phyloP scores from a whole-genome alignment of 2,888 invertebrate species.

The Clunio marinus region DNA sequence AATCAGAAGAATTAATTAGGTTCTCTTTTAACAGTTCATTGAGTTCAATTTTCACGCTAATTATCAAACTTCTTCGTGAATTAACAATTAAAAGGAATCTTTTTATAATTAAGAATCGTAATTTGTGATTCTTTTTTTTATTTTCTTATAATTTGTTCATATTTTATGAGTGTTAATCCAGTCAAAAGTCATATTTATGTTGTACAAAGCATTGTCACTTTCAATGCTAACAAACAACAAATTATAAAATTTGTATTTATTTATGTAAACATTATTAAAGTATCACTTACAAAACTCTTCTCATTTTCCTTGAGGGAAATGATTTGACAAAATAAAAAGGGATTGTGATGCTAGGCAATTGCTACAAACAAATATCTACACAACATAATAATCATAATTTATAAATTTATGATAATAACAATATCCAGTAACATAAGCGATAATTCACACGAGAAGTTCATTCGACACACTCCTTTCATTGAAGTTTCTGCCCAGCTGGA shows the following conservation, averaged over 20 bases:
- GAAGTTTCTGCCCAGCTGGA: not conserved
- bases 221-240: conserved; percentile 13
- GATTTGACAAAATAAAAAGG: conserved; percentile 19
- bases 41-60: not conserved
- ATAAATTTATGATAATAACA: conserved; percentile 28
- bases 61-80: not conserved
- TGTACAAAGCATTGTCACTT: no score
- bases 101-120: no score
- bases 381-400: conserved; percentile 29
- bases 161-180: no score
- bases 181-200: no score
- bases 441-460: conserved; percentile 25
- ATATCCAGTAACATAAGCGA: conserved; percentile 32
- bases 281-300: conserved; percentile 24
- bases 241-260: conserved; percentile 13
- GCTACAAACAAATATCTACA: not conserved
- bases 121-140: no score
- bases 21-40: not conserved
- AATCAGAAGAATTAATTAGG: not conserved
- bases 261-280: conserved; percentile 11
- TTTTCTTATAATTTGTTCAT: no score
- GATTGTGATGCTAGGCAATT: not conserved
- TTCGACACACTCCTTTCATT: conserved; percentile 33
- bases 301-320: not conserved
- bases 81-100: no score